Evolutionary conservation across 2,113 vertebrate genomes (phyloP).

Genomic region (Holacanthus passer): DNA sequence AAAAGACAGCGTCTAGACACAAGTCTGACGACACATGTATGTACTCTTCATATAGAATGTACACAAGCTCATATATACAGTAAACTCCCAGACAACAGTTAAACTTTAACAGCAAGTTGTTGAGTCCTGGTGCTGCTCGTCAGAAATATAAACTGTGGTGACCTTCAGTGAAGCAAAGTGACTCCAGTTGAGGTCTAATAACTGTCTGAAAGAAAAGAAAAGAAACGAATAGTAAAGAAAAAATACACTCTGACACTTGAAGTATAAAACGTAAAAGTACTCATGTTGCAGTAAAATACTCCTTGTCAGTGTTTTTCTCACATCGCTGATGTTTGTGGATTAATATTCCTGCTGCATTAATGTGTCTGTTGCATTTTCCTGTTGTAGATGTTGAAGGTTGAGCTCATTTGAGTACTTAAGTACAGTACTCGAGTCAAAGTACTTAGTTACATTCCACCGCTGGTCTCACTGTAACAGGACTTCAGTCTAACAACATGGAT

Average conservation of each 20-base stretch:
- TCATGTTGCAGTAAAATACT: too few species aligned
- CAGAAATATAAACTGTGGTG: background rate
- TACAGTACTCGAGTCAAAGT: background rate
- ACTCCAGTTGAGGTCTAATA: slow-evolving; percentile 14
- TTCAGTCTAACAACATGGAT: background rate
- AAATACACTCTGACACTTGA: too few species aligned
- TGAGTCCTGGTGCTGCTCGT: background rate
- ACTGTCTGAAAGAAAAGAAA: slow-evolving; percentile 2
- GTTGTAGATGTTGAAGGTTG: background rate
- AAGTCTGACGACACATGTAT: slow-evolving; percentile 25
- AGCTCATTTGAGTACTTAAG: background rate
- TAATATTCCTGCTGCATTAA: too few species aligned
- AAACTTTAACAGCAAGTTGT: background rate
- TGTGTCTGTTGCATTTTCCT: too few species aligned
- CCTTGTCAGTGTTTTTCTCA: too few species aligned
- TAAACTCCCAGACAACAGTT: background rate
- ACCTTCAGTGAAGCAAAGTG: slow-evolving; percentile 12
- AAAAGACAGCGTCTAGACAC: slow-evolving; percentile 71
- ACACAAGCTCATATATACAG: background rate
- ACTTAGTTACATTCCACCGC: background rate
- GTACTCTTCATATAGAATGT: background rate
- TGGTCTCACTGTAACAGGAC: background rate
- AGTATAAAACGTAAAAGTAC: too few species aligned
- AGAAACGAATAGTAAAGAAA: too few species aligned
- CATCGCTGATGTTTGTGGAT: too few species aligned